Base-by-base conservation (phyloP, 2,113 vertebrate species). In the Oplegnathus fasciatus region DNA sequence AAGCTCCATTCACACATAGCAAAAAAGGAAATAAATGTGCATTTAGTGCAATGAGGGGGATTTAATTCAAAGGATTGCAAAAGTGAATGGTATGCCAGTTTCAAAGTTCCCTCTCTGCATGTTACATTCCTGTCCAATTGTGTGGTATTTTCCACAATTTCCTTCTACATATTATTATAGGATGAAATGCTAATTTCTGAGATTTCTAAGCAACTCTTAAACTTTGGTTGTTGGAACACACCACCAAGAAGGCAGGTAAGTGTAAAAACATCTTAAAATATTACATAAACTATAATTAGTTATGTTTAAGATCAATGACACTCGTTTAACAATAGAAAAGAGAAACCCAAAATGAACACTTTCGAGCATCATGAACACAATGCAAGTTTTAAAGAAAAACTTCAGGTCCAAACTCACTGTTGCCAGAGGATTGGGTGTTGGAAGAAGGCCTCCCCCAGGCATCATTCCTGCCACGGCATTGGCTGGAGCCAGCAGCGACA, bases 401-500 rank as follows among this genome's bases (percentile, higher is more conserved):
- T 46, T 32, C 9, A 11, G 30, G 44, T 61, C 0, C 26, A 54
- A 4, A 84, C 92, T 74, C 93, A 99, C 98, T 90, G 97, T 96
- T 86, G 96, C 97, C 83, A 99, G 94, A 82, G 98, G 98, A 93
- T 99, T 99, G 75, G 98, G 98, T 9, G 98, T 99, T 34, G 98
- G 98, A 87, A 99, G 97, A 90, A 99, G 98, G 89, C 98, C 98
- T 89, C 97, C 98, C 84, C 98, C 98, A n/a, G 98, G 98, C 96
- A 99, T 97, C 96, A 99, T 96, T 94, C 98, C 98, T 96, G 98
- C 98, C 94, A 99, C 98, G 86, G 98, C 98, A 92, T 99, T 99
- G 95, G 98, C 98, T 95, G 98, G 98, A 94, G 98, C 98, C 95
- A 99, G 95, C 94, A 99, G 96, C 92, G 98, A 98, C 96, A 99